Evolutionary conservation across 2,888 invertebrate genomes (phyloP).

Genomic region (Lathronympha strigana): DNA sequence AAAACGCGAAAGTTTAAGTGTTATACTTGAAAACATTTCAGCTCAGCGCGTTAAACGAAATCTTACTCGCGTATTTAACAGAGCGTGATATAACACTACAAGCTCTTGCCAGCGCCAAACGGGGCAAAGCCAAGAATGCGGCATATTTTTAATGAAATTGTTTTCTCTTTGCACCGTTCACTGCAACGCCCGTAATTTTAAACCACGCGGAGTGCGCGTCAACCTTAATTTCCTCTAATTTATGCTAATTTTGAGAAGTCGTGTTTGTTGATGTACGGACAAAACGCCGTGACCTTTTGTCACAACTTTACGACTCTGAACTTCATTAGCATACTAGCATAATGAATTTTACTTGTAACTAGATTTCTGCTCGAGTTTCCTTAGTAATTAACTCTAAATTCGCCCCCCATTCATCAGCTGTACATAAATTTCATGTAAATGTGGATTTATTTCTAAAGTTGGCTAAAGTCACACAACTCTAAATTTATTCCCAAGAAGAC

Average conservation of each 20-base stretch:
- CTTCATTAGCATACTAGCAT: slow-evolving; percentile 41
- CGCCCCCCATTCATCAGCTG: slow-evolving; percentile 17
- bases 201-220: slow-evolving; percentile 52
- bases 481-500: slow-evolving; percentile 42
- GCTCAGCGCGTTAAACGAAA: too few species aligned
- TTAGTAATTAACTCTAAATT: slow-evolving; percentile 34
- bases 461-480: slow-evolving; percentile 24
- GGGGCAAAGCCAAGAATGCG: slow-evolving; percentile 46
- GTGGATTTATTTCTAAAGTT: background rate
- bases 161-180: slow-evolving; percentile 49
- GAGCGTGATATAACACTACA: too few species aligned
- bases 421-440: slow-evolving; percentile 7
- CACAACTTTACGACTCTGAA: slow-evolving; percentile 24
- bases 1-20: too few species aligned
- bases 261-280: slow-evolving; percentile 42
- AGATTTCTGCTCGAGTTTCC: slow-evolving; percentile 29
- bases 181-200: slow-evolving; percentile 53
- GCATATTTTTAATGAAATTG: slow-evolving; percentile 65
- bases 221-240: slow-evolving; percentile 58
- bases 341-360: slow-evolving; percentile 40
- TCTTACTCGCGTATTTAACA: too few species aligned
- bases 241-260: slow-evolving; percentile 55
- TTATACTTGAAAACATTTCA: too few species aligned
- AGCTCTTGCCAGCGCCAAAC: too few species aligned
- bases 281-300: slow-evolving; percentile 41